Evolutionary conservation across 2,113 vertebrate genomes (phyloP), one percentile per base, ranked within the genome.

Genomic region (Mandrillus leucophaeus): DNA sequence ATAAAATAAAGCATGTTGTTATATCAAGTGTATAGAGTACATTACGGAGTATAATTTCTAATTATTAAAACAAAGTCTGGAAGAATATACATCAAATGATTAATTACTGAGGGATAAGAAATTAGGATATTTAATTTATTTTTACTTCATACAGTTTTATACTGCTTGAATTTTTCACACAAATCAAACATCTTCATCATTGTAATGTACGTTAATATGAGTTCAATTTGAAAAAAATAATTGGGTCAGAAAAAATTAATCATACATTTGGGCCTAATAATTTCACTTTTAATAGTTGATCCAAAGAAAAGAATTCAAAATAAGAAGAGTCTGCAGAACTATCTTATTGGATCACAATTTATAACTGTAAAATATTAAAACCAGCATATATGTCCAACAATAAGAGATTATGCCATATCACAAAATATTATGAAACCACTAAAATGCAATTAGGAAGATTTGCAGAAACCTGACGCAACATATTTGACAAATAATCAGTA

Each of bases 231-330:
- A 70, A 90, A 55, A 93, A 55, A 68, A 95, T 64, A 70, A 16
- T 90, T 76, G 22, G 7, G 43, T 90, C 48, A 82, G 22, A 76
- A 87, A 82, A 43, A 78, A 50, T 18, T 88, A 81, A 61, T 70
- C 25, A 68, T 50, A 52, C 13, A 76, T 68, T 50, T 95, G 38
- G n/a, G 76, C 35, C 2, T 23, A 75, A 50, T 86, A 76, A 90
- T 86, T 35, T 64, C 12, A 89, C 23, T 64, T 95, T 43, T 40
- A 83, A 50, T 79, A 87, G 57, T 48, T 87, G 50, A 81, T 25
- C 23, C 57, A 87, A 90, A 93, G 48, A 86, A 90, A 75, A 75
- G 8, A 80, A 93, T 93, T 93, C 55, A 81, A 73, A 90, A 45
- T 72, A 32, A 81, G 64, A 45, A 81, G 72, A 66, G 86, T 25